Conservation (phyloP, 2,797 vertebrate species). For the Melanotaenia pygmaea region DNA sequence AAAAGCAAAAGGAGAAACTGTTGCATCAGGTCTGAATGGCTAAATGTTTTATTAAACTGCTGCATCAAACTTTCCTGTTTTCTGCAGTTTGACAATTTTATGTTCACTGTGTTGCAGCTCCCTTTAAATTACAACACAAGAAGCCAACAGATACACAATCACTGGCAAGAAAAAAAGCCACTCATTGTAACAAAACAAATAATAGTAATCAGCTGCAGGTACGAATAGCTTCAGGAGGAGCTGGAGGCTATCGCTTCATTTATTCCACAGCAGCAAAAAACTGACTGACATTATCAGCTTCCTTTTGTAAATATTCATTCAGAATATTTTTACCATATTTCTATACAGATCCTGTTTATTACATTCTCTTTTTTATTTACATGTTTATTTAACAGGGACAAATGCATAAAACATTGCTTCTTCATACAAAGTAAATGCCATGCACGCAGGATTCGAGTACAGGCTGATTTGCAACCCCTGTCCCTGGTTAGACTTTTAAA, state of each 20-base stretch:
- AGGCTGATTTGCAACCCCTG: too few species aligned
- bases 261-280: conserved; percentile 12
- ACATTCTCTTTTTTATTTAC: neutral
- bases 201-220: conserved; percentile 40
- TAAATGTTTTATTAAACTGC: too few species aligned
- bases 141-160: conserved; percentile 54
- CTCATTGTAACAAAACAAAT: conserved; percentile 53
- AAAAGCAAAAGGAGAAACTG: too few species aligned
- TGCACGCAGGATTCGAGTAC: too few species aligned
- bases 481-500: too few species aligned
- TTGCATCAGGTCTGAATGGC: too few species aligned
- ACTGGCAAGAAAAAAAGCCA: conserved; percentile 21
- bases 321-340: neutral
- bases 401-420: too few species aligned
- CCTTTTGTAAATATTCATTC: conserved; percentile 4
- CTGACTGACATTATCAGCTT: conserved; percentile 13
- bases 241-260: conserved; percentile 12
- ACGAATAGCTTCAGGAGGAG: conserved; percentile 7
- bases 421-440: too few species aligned
- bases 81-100: conserved; percentile 36
- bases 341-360: neutral
- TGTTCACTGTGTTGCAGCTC: conserved; percentile 29
- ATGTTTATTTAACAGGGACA: too few species aligned
- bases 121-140: conserved; percentile 27
- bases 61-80: neutral